Percentiles rank a stretch among this genome's conserved stretches.
These are phyloP conservation scores for Bradysia coprophila DNA, from an alignment of 1,140 invertebrate species.

Conservation along the genomic window DNA sequence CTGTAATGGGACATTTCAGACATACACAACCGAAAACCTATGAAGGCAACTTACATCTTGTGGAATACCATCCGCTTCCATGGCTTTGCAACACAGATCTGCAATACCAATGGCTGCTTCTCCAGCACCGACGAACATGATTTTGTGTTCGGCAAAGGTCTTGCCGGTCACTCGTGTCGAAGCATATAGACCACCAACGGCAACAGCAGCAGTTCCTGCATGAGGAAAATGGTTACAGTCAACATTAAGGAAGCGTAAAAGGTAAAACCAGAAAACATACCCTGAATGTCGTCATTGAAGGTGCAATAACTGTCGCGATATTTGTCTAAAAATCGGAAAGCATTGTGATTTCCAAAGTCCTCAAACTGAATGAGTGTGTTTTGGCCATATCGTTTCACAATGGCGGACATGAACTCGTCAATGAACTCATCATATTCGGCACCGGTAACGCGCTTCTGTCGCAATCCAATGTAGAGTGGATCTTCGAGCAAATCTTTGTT, in stretches of 20 bases:
- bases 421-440: constrained; percentile 85
- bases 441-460: constrained; percentile 71
- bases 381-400: constrained; percentile 77
- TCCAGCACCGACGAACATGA: constrained; percentile 84
- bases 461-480: constrained; percentile 86
- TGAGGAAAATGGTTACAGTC: too few species aligned
- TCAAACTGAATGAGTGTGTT: constrained; percentile 87
- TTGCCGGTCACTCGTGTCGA: constrained; percentile 60
- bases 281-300: constrained; percentile 94
- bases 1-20: constrained; percentile 15
- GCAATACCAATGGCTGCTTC: constrained; percentile 80
- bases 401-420: constrained; percentile 96
- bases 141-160: constrained; percentile 61
- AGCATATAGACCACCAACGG: constrained; percentile 75
- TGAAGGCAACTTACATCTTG: too few species aligned
- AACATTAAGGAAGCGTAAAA: too few species aligned
- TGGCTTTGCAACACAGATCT: constrained; percentile 67
- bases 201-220: constrained; percentile 85
- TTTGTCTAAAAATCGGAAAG: constrained; percentile 76
- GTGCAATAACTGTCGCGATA: constrained; percentile 78
- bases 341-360: constrained; percentile 90
- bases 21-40: too few species aligned
- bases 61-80: constrained; percentile 61
- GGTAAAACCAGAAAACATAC: too few species aligned
- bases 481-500: constrained; percentile 78